phyloP scores from a whole-genome alignment of 2,113 vertebrate genomes.

The Antennarius striatus region DNA sequence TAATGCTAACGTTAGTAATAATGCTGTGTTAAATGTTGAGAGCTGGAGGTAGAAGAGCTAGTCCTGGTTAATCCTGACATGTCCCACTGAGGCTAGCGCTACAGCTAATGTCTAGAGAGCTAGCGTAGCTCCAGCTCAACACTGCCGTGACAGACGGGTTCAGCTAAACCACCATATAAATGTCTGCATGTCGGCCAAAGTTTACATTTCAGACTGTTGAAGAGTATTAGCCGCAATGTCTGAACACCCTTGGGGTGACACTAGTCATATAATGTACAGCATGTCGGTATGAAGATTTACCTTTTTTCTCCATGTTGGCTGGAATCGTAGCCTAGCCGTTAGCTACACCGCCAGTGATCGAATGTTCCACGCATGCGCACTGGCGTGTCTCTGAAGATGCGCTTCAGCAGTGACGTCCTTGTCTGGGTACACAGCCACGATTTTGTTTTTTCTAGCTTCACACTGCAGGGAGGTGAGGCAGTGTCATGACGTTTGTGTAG shows the following conservation, averaged over 20 bases:
- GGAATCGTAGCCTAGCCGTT: constrained; percentile 77
- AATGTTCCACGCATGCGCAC: constrained; percentile 77
- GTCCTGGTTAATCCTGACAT: constrained; percentile 64
- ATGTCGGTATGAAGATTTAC: constrained; percentile 77
- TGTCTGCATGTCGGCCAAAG: constrained; percentile 13
- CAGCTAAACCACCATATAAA: constrained; percentile 41
- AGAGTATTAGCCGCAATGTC: neutral
- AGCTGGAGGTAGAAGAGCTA: constrained; percentile 24
- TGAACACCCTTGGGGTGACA: neutral
- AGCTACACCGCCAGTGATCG: constrained; percentile 65
- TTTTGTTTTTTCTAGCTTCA: too few species aligned
- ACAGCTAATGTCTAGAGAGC: constrained; percentile 59
- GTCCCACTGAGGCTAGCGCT: constrained; percentile 67
- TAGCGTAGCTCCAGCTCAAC: constrained; percentile 63
- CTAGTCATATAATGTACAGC: neutral
- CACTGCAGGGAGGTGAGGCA: too few species aligned
- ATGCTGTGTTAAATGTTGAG: constrained; percentile 8
- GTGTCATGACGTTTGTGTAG: too few species aligned
- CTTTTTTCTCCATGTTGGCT: constrained; percentile 94
- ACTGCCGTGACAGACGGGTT: constrained; percentile 60
- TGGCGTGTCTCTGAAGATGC: constrained; percentile 4
- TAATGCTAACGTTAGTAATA: neutral
- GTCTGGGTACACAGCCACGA: constrained; percentile 12
- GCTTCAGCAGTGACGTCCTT: constrained; percentile 30
- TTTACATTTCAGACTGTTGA: neutral